Percentiles rank a stretch among this genome's conserved stretches.
Conservation (phyloP, 2,888 invertebrate genomes). For the Chirona hameri region DNA sequence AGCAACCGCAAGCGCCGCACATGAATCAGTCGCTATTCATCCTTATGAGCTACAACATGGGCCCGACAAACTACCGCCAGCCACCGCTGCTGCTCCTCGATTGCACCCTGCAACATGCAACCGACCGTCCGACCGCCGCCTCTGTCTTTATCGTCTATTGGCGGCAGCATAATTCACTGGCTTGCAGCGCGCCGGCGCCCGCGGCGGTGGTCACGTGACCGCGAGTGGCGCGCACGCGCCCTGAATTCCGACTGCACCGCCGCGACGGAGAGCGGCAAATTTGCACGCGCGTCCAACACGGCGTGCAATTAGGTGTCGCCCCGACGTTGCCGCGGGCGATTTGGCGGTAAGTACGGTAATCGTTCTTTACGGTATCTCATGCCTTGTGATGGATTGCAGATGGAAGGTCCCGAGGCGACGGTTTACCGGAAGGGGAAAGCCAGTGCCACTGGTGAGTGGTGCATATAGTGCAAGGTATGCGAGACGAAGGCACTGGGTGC, state of each 20-base stretch:
- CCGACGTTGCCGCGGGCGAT: not conserved
- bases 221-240: not conserved
- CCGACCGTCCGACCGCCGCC: not conserved
- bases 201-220: not conserved
- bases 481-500: not conserved
- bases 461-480: not conserved
- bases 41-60: not conserved
- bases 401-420: not conserved
- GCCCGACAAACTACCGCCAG: not conserved
- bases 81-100: not conserved
- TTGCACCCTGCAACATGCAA: not conserved
- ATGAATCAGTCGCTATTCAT: not conserved
- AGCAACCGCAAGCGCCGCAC: not conserved
- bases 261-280: slow-evolving; percentile 1
- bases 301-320: not conserved
- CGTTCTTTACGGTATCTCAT: not conserved
- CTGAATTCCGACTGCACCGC: not conserved
- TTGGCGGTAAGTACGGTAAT: not conserved
- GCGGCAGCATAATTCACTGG: not conserved
- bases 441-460: not conserved
- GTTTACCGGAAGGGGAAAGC: not conserved
- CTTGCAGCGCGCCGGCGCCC: not conserved
- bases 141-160: not conserved
- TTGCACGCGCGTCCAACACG: not conserved
- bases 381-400: not conserved